phyloP scores from a whole-genome alignment of 1,140 invertebrate genomes.

The Brachionus plicatilis region DNA sequence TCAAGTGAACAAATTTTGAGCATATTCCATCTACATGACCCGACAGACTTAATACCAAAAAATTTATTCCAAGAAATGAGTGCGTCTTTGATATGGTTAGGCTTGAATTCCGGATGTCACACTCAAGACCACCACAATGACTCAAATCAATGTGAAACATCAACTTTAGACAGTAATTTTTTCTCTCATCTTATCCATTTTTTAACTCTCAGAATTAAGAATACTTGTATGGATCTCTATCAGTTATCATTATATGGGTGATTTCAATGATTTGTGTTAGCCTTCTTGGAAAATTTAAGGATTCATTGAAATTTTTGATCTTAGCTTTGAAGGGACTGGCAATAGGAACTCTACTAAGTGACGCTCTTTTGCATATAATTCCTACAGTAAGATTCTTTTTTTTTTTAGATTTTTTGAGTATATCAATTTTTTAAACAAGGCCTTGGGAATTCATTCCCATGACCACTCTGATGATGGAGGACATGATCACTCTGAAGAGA shows the following conservation, averaged over 20 bases:
- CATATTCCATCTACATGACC: background rate
- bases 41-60: background rate
- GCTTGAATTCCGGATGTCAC: background rate
- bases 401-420: background rate
- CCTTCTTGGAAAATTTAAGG: background rate
- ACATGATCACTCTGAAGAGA: background rate
- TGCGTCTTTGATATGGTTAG: conserved; percentile 8
- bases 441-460: conserved; percentile 25
- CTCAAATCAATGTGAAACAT: background rate
- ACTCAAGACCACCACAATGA: background rate
- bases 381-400: background rate
- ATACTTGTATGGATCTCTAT: conserved; percentile 17
- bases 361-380: conserved; percentile 20
- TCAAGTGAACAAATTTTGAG: background rate
- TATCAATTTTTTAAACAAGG: background rate
- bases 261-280: conserved; percentile 27
- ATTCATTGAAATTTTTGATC: background rate
- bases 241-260: conserved; percentile 11
- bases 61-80: background rate
- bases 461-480: background rate
- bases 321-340: conserved; percentile 16
- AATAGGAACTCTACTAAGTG: conserved; percentile 8
- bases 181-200: background rate
- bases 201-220: background rate
- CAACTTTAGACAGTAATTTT: background rate